phyloP scores from a whole-genome alignment of 2,888 invertebrate genomes.

The Tetropium fuscum region DNA sequence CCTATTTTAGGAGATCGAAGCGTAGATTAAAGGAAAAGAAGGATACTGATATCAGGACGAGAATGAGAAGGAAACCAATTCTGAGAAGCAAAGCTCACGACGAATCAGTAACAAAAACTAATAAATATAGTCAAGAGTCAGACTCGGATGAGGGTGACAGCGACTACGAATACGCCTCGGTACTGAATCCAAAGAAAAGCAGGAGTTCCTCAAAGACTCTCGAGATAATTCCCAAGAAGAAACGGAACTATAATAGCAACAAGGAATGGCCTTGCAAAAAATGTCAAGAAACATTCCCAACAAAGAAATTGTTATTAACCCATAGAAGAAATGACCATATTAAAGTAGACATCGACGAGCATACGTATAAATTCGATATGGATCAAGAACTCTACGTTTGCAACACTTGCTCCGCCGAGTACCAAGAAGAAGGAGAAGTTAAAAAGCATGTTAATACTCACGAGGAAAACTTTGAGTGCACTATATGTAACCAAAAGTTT shows the following conservation, averaged over 20 bases:
- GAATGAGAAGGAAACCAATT: neutral
- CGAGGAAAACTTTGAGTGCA: slow-evolving; percentile 64
- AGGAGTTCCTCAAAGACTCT: slow-evolving; percentile 9
- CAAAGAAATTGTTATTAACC: slow-evolving; percentile 44
- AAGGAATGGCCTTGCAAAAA: slow-evolving; percentile 52
- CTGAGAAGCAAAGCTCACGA: too few relatives aligned
- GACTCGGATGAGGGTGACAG: slow-evolving; percentile 14
- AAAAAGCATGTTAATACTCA: slow-evolving; percentile 56
- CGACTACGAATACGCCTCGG: slow-evolving; percentile 26
- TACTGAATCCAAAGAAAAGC: slow-evolving; percentile 27
- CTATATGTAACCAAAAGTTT: slow-evolving; percentile 56
- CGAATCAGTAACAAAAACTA: neutral
- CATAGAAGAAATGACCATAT: slow-evolving; percentile 56
- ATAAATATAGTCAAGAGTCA: neutral
- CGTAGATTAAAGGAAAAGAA: neutral
- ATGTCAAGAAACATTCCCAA: slow-evolving; percentile 49
- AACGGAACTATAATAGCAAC: slow-evolving; percentile 30
- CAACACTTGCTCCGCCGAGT: slow-evolving; percentile 54
- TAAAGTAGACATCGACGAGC: slow-evolving; percentile 56
- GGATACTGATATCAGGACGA: neutral
- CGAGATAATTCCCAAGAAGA: slow-evolving; percentile 23
- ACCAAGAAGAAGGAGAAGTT: slow-evolving; percentile 45
- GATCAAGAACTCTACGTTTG: slow-evolving; percentile 52
- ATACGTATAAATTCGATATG: slow-evolving; percentile 55
- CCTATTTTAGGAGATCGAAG: slow-evolving; percentile 3